Base-by-base conservation (phyloP, 2,797 vertebrate species). In the Falco berigora region DNA sequence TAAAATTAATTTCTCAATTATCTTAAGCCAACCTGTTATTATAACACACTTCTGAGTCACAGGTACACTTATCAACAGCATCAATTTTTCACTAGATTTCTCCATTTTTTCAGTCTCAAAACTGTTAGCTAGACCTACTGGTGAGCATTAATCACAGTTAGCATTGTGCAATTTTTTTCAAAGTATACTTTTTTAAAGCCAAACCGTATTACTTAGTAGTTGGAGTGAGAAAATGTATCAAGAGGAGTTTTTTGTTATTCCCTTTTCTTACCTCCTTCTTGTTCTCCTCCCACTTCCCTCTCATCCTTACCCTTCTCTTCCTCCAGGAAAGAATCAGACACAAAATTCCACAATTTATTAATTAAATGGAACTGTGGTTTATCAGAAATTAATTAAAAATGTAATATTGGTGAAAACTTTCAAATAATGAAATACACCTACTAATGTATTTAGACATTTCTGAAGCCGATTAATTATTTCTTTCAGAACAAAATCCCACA, bases 1-100 rank as follows among this genome's bases (percentile, higher is more conserved):
- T 82, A 87, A 94, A 96, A 94, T 95, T 84, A 93, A 85, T 90
- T 97, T 96, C 77, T 95, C 71, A 73, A 44, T 96, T 94, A 82
- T 87, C 71, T 86, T 90, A 92, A 91, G 36, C 59, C 74, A 95
- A 63, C 80, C 36, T 87, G 30, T 82, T 93, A 85, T 76, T 95
- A 76, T 44, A 94, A 32, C 44, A 78, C 40, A 82, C 52, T 86
- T 96, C 80, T 90, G n/a, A 96, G 44, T 90, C 84, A 63, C 4
- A 17, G 80, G 92, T 78, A 86, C 44, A 49, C 30, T 95, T 93
- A 95, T 81, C 66, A 84, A 49, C 90, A 69, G 13, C 66, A 88
- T 88, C 44, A 62, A 8, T 72, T 94, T 94, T 95, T 88, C 66
- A 52, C 38, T 77, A 68, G 6, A 75, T 88, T 94, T 93, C 46